Evolutionary conservation across 2,888 invertebrate genomes (phyloP).

Genomic region (Ochlodes sylvanus): DNA sequence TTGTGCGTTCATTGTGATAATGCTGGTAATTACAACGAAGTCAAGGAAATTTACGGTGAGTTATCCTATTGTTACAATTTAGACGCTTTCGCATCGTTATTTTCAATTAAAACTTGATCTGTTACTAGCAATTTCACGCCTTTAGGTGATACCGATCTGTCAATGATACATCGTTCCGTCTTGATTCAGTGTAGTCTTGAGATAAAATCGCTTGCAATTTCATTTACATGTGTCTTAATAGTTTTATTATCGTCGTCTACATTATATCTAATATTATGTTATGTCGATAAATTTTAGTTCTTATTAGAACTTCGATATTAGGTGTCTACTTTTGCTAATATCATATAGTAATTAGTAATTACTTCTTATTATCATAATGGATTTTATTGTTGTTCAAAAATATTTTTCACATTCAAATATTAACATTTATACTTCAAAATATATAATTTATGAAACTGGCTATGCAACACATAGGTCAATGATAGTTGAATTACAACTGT

Average conservation of each 20-base stretch:
- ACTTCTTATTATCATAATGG: background rate
- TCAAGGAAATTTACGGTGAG: conserved; percentile 79
- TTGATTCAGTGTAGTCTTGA: conserved; percentile 25
- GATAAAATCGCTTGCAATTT: conserved; percentile 12
- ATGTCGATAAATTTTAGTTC: background rate
- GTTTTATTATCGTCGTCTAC: background rate
- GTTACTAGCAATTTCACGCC: conserved; percentile 31
- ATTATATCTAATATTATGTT: background rate
- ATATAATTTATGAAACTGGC: no score
- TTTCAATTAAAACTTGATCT: background rate
- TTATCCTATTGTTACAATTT: conserved; percentile 42
- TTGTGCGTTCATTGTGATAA: conserved; percentile 84
- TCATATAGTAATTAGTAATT: background rate
- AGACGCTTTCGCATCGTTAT: conserved; percentile 2
- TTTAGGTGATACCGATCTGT: conserved; percentile 39
- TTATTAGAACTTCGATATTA: background rate
- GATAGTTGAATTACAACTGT: no score
- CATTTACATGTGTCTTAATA: background rate
- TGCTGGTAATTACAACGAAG: conserved; percentile 81
- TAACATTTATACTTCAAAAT: no score
- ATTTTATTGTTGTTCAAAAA: no score
- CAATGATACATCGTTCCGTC: conserved; percentile 34
- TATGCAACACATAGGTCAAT: no score
- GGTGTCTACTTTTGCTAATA: background rate
- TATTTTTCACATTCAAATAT: no score